Percentiles rank a stretch among this genome's conserved stretches.
phyloP scores from a whole-genome alignment of 2,113 vertebrate genomes.

The Corydoras sp. region DNA sequence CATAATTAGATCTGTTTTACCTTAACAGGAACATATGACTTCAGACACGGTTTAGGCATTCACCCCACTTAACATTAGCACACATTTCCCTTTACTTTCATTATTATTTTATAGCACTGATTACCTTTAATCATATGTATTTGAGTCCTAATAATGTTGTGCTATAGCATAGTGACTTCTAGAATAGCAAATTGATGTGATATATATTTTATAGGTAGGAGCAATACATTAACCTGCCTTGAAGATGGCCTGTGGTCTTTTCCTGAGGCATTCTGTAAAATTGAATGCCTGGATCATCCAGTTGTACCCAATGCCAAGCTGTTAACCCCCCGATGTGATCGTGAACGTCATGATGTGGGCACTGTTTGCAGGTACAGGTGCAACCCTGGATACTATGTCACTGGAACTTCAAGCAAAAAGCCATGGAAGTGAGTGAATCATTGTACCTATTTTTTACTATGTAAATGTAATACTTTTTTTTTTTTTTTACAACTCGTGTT shows the following conservation, averaged over 20 bases:
- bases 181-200: neutral
- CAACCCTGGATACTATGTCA: constrained; percentile 79
- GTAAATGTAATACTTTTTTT: no score
- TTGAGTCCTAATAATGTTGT: no score
- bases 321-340: constrained; percentile 71
- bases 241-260: constrained; percentile 93
- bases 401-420: constrained; percentile 53
- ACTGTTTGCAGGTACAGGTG: constrained; percentile 83
- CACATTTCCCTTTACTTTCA: constrained; percentile 5
- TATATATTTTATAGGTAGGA: constrained; percentile 67
- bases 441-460: neutral
- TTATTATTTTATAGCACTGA: neutral
- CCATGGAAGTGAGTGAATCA: constrained; percentile 69
- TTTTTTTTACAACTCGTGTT: no score
- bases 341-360: constrained; percentile 78
- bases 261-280: constrained; percentile 91
- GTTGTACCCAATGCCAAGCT: constrained; percentile 66
- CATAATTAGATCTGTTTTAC: constrained; percentile 32
- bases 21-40: constrained; percentile 19
- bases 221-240: constrained; percentile 81
- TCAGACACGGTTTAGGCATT: constrained; percentile 11
- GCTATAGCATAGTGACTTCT: neutral
- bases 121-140: no score
- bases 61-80: constrained; percentile 23
- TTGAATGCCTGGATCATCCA: constrained; percentile 74